Evolutionary conservation across 2,113 vertebrate species (phyloP).

Genomic region (Callipepla californica): DNA sequence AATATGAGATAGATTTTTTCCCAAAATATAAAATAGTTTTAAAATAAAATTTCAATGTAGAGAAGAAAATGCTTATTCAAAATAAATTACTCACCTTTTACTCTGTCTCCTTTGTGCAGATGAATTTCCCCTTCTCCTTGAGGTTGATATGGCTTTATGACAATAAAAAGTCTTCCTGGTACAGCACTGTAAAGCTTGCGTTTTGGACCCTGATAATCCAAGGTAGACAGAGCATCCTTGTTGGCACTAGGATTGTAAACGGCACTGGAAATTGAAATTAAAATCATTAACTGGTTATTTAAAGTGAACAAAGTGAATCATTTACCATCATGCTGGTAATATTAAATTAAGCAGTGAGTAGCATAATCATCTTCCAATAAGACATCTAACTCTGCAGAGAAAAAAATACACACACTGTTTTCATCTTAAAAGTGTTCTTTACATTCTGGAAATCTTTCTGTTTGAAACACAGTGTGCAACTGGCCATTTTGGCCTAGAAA

Average conservation of each 20-base stretch:
- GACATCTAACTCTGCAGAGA: neutral
- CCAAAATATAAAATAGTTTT: neutral
- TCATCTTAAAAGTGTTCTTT: neutral
- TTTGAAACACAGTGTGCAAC: neutral
- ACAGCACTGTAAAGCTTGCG: slow-evolving; percentile 97
- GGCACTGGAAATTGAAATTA: slow-evolving; percentile 57
- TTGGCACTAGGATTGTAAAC: slow-evolving; percentile 78
- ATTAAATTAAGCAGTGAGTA: neutral
- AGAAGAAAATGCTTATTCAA: neutral
- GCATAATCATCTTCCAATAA: neutral
- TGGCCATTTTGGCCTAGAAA: neutral
- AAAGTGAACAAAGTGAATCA: neutral
- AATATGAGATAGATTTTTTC: neutral
- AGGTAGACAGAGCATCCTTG: slow-evolving; percentile 76
- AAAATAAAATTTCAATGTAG: neutral
- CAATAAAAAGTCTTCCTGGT: slow-evolving; percentile 92
- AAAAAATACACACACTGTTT: neutral
- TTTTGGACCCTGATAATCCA: slow-evolving; percentile 83
- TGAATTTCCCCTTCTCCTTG: slow-evolving; percentile 93
- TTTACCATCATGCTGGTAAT: neutral
- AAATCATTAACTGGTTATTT: neutral
- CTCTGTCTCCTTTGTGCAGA: slow-evolving; percentile 92
- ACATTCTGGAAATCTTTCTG: neutral
- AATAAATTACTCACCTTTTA: slow-evolving; percentile 87
- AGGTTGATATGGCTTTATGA: slow-evolving; percentile 88